Evolutionary conservation across 1,140 invertebrate species (phyloP).

Genomic region (Diorhabda elongata): DNA sequence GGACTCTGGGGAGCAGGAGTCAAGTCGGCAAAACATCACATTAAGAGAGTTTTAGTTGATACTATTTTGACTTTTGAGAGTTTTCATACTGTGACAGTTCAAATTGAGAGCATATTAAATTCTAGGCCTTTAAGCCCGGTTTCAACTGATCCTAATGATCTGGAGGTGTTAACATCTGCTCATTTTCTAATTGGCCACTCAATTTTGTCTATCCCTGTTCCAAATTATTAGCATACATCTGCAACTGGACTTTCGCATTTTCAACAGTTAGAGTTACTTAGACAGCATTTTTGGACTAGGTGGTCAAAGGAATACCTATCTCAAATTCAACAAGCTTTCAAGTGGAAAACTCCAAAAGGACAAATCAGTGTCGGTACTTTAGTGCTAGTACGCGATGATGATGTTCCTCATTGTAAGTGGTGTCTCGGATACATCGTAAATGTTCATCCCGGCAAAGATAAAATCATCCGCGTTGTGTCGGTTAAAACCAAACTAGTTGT

Average conservation of each 20-base stretch:
- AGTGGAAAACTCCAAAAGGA: constrained; percentile 27
- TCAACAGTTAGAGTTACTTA: constrained; percentile 14
- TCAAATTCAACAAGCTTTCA: constrained; percentile 26
- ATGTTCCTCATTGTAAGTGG: too few species aligned
- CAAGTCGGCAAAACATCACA: constrained; percentile 44
- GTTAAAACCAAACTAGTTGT: constrained; percentile 34
- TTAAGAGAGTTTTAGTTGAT: constrained; percentile 28
- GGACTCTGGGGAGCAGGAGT: constrained; percentile 47
- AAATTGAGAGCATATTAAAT: constrained; percentile 30
- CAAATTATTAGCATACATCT: not conserved
- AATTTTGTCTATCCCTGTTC: constrained; percentile 14
- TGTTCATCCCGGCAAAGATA: constrained; percentile 39
- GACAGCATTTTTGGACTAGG: constrained; percentile 37
- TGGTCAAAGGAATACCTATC: constrained; percentile 35
- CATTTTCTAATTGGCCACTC: constrained; percentile 33
- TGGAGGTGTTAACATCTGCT: constrained; percentile 25
- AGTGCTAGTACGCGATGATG: too few species aligned
- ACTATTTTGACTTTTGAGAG: constrained; percentile 30
- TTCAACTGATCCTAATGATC: constrained; percentile 29
- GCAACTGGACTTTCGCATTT: constrained; percentile 8
- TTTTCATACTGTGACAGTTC: constrained; percentile 21
- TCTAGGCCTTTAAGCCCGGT: constrained; percentile 28
- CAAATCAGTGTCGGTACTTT: constrained; percentile 35
- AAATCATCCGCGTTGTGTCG: constrained; percentile 37
- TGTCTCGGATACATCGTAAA: constrained; percentile 36